Evolutionary conservation across 1,140 invertebrate genomes (phyloP), one percentile per base, ranked within the genome.

Genomic region (Drosophila sucinea): DNA sequence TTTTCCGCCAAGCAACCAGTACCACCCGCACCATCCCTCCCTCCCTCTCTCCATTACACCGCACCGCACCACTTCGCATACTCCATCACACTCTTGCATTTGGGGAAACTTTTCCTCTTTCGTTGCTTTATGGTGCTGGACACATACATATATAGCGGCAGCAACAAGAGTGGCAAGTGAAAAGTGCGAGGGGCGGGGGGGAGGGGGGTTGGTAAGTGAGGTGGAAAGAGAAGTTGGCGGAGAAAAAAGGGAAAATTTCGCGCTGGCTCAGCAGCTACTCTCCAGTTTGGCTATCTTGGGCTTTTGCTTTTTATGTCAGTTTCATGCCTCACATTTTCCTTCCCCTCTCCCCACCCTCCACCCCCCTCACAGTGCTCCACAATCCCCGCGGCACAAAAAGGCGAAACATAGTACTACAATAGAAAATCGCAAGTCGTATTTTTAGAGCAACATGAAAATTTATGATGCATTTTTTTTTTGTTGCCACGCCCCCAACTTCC

Each of bases 391-490:
- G 44, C 44, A 51, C 3, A 51, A 54, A 55, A 33, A 23, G 32
- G 57, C 44, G 74, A 70, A 65, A 41, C 68, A 71, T 79, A 86
- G 23, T 27, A 51, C 44, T 51, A 51, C 82, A 86, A 86, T 86
- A 87, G 82, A 86, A 87, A 87, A 86, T 86, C 83, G 83, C 79
- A 81, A 69, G 74, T 77, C 72, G 75, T 77, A 74, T 74, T 78
- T 77, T 78, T 78, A 73, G 82, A 85, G 82, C 74, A 86, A 71
- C 83, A 86, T 87, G 83, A 86, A 86, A 86, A 86, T 86, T 87
- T 86, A 86, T 86, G 83, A 87, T 87, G 80, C 83, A 86, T 86
- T 78, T 75, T 77, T 76, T 64, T 70, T 69, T 57, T n/a, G 40
- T 67, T 54, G 72, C 63, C 44, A 57, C 40, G 11, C n/a, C 29